Percentiles rank a stretch among this genome's conserved stretches.
Conservation (phyloP, 2,797 vertebrate species). For the Leuciscus waleckii region DNA sequence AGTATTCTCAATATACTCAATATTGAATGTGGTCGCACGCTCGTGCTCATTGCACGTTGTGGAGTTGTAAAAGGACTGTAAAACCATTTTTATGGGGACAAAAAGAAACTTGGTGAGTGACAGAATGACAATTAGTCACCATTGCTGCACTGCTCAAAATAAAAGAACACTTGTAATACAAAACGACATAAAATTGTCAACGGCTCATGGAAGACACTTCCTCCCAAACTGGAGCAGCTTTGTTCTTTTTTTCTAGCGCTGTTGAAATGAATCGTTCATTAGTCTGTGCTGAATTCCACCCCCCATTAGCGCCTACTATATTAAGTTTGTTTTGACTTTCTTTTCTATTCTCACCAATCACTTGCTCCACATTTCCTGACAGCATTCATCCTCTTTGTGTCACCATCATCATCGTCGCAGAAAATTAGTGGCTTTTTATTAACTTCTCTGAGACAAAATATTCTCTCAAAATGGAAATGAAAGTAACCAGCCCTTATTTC, state of each 20-base stretch:
- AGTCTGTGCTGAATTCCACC: conserved; percentile 63
- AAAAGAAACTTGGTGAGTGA: conserved; percentile 43
- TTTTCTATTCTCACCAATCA: conserved; percentile 66
- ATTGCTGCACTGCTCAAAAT: conserved; percentile 38
- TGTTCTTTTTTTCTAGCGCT: conserved; percentile 32
- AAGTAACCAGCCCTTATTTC: conserved; percentile 66
- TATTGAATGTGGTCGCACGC: not conserved
- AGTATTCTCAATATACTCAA: too few species aligned
- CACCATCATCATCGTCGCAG: conserved; percentile 59
- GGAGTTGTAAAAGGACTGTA: not conserved
- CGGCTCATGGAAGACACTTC: conserved; percentile 47
- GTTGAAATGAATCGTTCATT: conserved; percentile 47
- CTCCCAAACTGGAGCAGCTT: conserved; percentile 49
- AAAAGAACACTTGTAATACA: conserved; percentile 49
- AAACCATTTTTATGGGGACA: conserved; percentile 19
- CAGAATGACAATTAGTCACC: conserved; percentile 44
- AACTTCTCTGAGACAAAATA: conserved; percentile 69
- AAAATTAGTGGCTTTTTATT: conserved; percentile 71
- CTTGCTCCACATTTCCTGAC: conserved; percentile 48
- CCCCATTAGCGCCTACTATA: conserved; percentile 66
- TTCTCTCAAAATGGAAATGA: conserved; percentile 73
- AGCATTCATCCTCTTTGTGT: conserved; percentile 48
- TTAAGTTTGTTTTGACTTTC: conserved; percentile 70
- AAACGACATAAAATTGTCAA: conserved; percentile 49
- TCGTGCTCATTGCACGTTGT: not conserved